Evolutionary conservation across 2,888 invertebrate genomes (phyloP).

Genomic region (Heliconius sara): DNA sequence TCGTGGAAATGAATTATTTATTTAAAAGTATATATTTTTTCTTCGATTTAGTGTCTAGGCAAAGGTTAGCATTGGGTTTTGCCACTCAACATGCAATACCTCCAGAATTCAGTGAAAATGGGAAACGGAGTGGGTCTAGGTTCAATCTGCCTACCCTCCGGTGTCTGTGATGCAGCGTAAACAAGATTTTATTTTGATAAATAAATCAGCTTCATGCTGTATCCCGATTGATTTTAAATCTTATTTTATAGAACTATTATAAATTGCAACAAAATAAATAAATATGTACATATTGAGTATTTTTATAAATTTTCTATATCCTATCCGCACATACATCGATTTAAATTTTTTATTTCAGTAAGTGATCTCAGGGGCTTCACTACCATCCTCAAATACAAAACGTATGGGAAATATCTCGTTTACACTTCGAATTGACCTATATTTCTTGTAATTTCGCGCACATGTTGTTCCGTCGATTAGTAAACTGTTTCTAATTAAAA

Average conservation of each 20-base stretch:
- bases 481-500: constrained; percentile 39
- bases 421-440: constrained; percentile 27
- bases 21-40: too few species aligned
- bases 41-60: too few species aligned
- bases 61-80: too few species aligned
- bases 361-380: constrained; percentile 27
- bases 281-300: not conserved
- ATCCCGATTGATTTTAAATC: too few species aligned
- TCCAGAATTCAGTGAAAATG: too few species aligned
- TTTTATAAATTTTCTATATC: not conserved
- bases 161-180: too few species aligned
- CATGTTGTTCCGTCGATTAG: constrained; percentile 20
- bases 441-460: constrained; percentile 29
- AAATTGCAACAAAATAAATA: not conserved
- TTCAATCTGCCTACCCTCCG: too few species aligned
- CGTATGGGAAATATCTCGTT: not conserved
- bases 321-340: not conserved
- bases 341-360: constrained; percentile 10
- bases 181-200: too few species aligned
- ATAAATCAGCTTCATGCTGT: too few species aligned
- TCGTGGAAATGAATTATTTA: too few species aligned
- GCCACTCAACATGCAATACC: too few species aligned
- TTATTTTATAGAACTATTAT: not conserved
- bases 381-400: not conserved
- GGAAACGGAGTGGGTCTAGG: too few species aligned